These are phyloP conservation scores for Dicrurus megarhynchus DNA, from an alignment of 2,113 vertebrate species.

Conservation along the genomic window DNA sequence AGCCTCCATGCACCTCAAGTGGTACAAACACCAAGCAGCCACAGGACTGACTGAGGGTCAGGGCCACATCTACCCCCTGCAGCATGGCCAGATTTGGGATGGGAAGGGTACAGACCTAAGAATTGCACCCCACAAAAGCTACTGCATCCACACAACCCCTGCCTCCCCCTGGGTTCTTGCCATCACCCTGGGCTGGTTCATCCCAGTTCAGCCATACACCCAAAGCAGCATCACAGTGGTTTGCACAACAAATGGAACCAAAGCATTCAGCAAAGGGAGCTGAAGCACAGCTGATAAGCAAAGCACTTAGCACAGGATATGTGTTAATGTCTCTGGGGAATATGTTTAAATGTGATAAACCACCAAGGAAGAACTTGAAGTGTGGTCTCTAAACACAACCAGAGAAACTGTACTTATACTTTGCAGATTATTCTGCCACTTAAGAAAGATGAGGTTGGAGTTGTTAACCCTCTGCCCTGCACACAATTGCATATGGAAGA, in stretches of 20 bases:
- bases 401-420: not conserved
- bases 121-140: not conserved
- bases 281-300: conserved; percentile 22
- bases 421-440: not conserved
- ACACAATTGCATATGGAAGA: not conserved
- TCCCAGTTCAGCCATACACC: not conserved
- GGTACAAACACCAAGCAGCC: not conserved
- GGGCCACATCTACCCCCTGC: not conserved
- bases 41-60: not conserved
- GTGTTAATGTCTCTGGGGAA: not conserved
- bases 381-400: not conserved
- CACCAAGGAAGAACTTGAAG: not conserved
- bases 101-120: not conserved
- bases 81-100: not conserved
- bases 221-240: not conserved
- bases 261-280: not conserved
- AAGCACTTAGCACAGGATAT: conserved; percentile 12
- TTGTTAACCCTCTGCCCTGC: not conserved
- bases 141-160: not conserved
- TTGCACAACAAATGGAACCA: not conserved
- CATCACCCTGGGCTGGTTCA: not conserved
- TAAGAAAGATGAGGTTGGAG: not conserved
- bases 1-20: not conserved
- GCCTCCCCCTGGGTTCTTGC: not conserved
- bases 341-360: conserved; percentile 30